phyloP scores from a whole-genome alignment of 1,140 invertebrate species.

The Neodiprion virginianus region DNA sequence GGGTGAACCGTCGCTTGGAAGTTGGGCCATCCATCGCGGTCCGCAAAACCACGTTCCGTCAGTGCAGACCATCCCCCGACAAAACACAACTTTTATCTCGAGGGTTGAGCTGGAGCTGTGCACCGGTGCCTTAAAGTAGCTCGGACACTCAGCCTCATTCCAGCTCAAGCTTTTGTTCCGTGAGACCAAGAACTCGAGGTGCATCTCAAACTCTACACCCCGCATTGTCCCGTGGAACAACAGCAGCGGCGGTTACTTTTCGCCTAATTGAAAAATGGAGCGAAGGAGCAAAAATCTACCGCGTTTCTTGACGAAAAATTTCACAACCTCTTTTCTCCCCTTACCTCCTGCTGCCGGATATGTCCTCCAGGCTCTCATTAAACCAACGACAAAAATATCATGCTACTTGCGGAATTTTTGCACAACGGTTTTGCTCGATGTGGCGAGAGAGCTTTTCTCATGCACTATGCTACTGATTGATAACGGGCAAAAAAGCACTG shows the following conservation, averaged over 20 bases:
- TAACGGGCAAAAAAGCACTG: not conserved
- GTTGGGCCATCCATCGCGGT: conserved; percentile 8
- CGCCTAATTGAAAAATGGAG: not conserved
- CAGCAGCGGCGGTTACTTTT: not conserved
- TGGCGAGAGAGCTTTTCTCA: too few relatives aligned
- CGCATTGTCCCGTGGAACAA: too few relatives aligned
- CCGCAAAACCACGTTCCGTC: not conserved
- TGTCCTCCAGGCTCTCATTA: not conserved
- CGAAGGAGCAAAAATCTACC: not conserved
- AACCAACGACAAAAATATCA: not conserved
- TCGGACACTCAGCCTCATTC: not conserved
- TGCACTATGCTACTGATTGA: not conserved
- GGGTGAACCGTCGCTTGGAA: not conserved
- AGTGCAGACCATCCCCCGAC: not conserved
- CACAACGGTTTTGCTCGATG: too few relatives aligned
- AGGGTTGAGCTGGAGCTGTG: not conserved
- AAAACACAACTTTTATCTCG: not conserved
- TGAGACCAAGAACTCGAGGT: too few relatives aligned
- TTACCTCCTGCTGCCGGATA: not conserved
- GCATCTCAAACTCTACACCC: too few relatives aligned
- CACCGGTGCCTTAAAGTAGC: not conserved
- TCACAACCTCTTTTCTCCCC: not conserved
- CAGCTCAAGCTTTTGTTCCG: too few relatives aligned
- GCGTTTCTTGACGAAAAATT: too few relatives aligned
- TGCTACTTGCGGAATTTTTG: too few relatives aligned